These are phyloP conservation scores for Brachyhypopomus gauderio DNA, from an alignment of 2,113 vertebrate species.

Conservation along the genomic window DNA sequence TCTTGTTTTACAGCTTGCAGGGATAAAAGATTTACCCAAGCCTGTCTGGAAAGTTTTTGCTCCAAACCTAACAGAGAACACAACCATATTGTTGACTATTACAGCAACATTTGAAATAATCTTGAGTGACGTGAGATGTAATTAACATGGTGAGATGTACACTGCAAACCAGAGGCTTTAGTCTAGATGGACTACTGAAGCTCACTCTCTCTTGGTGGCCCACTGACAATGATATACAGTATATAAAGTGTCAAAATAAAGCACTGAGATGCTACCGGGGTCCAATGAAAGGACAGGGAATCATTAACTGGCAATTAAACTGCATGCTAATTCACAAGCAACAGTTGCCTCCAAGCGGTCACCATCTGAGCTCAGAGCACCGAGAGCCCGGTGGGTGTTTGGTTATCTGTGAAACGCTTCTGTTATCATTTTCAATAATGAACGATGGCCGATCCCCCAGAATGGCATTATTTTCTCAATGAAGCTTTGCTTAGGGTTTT, in stretches of 20 bases:
- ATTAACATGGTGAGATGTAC: slow-evolving; percentile 54
- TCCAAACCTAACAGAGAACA: slow-evolving; percentile 22
- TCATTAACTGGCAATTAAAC: slow-evolving; percentile 72
- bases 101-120: slow-evolving; percentile 63
- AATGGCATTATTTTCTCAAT: slow-evolving; percentile 60
- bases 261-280: slow-evolving; percentile 43
- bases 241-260: slow-evolving; percentile 28
- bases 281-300: slow-evolving; percentile 56
- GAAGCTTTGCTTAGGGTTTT: slow-evolving; percentile 63
- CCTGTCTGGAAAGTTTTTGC: slow-evolving; percentile 37
- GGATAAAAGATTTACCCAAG: slow-evolving; percentile 1
- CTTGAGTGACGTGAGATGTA: slow-evolving; percentile 63
- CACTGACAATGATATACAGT: background rate
- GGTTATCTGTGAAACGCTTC: slow-evolving; percentile 72
- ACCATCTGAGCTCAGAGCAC: slow-evolving; percentile 56
- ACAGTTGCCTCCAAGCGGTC: slow-evolving; percentile 68
- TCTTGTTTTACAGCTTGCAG: slow-evolving; percentile 3
- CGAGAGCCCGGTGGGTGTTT: slow-evolving; percentile 54
- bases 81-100: slow-evolving; percentile 61
- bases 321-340: slow-evolving; percentile 68
- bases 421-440: slow-evolving; percentile 73
- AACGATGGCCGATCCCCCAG: slow-evolving; percentile 66
- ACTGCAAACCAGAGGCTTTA: slow-evolving; percentile 1
- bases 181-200: background rate
- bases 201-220: background rate